phyloP scores from a whole-genome alignment of 2,797 vertebrate species.

The Eulemur coronatus region DNA sequence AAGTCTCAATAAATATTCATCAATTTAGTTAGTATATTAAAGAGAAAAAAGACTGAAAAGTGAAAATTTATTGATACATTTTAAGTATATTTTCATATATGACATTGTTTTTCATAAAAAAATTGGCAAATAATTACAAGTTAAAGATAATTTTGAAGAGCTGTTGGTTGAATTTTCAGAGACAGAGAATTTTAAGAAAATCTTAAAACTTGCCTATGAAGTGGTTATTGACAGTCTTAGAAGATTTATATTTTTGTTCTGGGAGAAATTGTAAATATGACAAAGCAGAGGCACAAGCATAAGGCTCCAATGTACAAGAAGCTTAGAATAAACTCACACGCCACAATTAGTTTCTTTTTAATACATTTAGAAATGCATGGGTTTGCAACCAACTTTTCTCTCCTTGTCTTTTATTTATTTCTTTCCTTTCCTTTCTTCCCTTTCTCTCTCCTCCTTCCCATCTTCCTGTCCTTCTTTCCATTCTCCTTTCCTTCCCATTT shows the following conservation, averaged over 20 bases:
- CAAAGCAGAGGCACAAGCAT: background rate
- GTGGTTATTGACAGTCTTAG: background rate
- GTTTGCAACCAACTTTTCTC: background rate
- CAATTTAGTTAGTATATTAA: background rate
- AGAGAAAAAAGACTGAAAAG: background rate
- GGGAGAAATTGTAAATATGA: background rate
- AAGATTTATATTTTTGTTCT: background rate
- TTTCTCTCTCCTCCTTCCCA: too few species aligned
- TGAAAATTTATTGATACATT: background rate
- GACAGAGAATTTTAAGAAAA: background rate
- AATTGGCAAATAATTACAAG: background rate
- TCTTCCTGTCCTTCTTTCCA: too few species aligned
- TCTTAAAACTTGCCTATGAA: background rate
- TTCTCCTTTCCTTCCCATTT: too few species aligned
- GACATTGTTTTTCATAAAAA: background rate
- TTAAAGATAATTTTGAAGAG: background rate
- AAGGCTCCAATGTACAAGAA: background rate
- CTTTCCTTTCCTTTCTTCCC: background rate
- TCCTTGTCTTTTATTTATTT: background rate
- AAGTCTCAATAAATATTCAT: background rate
- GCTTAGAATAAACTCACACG: background rate
- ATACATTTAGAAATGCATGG: background rate
- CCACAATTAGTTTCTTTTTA: background rate
- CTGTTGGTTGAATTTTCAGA: background rate
- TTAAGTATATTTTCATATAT: background rate